Evolutionary conservation across 2,888 invertebrate species (phyloP).

Genomic region (Trichopoda pennipes): DNA sequence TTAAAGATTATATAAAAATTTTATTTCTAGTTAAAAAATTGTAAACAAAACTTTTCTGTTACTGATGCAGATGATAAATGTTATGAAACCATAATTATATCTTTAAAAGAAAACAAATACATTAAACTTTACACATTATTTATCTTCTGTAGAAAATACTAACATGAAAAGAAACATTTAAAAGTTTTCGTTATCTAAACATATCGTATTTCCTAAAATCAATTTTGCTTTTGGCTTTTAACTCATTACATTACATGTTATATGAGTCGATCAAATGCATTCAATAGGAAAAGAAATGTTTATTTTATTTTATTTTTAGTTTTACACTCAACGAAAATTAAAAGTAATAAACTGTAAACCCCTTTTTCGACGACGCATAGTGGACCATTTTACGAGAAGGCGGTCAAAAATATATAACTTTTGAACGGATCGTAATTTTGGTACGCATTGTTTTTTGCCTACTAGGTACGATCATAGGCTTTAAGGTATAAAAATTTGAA

Average conservation of each 20-base stretch:
- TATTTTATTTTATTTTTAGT: too few relatives aligned
- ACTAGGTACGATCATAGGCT: too few relatives aligned
- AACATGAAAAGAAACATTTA: not conserved
- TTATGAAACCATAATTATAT: slow-evolving; percentile 5
- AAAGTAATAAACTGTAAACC: too few relatives aligned
- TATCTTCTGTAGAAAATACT: not conserved
- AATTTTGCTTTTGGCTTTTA: slow-evolving; percentile 46
- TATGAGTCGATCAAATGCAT: slow-evolving; percentile 5
- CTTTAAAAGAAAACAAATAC: not conserved
- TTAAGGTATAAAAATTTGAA: too few relatives aligned
- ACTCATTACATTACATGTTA: slow-evolving; percentile 21
- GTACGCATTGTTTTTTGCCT: too few relatives aligned
- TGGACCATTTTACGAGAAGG: too few relatives aligned
- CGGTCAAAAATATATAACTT: too few relatives aligned
- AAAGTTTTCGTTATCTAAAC: slow-evolving; percentile 23
- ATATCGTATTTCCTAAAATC: slow-evolving; percentile 42
- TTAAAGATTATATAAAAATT: too few relatives aligned
- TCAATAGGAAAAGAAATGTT: not conserved
- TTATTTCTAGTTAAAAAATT: too few relatives aligned
- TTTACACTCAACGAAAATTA: not conserved
- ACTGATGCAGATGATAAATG: not conserved
- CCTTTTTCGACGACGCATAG: too few relatives aligned
- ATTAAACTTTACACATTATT: slow-evolving; percentile 3
- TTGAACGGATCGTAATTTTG: too few relatives aligned
- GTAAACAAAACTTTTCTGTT: not conserved